Base-by-base conservation (phyloP, 2,888 invertebrate genomes). In the Deilephila elpenor region DNA sequence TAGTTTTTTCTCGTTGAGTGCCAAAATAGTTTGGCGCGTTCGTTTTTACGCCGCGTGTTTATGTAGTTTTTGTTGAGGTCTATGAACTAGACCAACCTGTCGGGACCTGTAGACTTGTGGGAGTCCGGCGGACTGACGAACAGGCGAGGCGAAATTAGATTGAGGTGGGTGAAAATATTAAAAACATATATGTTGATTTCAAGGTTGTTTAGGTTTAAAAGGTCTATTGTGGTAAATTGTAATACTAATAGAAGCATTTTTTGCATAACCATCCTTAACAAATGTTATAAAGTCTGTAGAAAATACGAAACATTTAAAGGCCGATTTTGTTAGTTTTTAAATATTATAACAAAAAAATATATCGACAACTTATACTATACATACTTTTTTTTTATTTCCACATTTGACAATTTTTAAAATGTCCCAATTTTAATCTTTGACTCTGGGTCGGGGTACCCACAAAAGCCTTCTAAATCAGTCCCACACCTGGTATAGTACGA, bases 51-150 rank as follows among this genome's bases (percentile, higher is more conserved):
- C 73, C 60, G 73, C 74, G 76, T 77, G 79, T 78, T 81, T 75
- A 82, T 79, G 74, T 76, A 34, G 59, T 84, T 84, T 84, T 85
- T 84, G 80, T 80, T 79, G 74, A 71, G 85, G 84, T 84, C 84
- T 79, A 77, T 76, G 84, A 85, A 82, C 84, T 77, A 1, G 76
- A 72, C 73, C 67, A 80, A 81, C 82, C 79, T 83, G 84, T 80
- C 76, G 75, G 75, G 79, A 80, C 81, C 75, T 80, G 83, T 79
- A 79, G 75, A 77, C 77, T 79, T 82, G 85, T 84, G 85, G 81
- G 85, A 85, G 84, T 77, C 75, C 75, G 75, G 75, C 77, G 77
- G 76, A 80, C 76, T 78, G 78, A 77, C 74, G 77, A 74, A 75
- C 75, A 59, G 29, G 71, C 59, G 78, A 78, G 75, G 74, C 25